Percentiles rank a stretch among this genome's conserved stretches.
These are phyloP conservation scores for Hydropotes inermis DNA, from an alignment of 2,113 vertebrate genomes.

Conservation along the genomic window DNA sequence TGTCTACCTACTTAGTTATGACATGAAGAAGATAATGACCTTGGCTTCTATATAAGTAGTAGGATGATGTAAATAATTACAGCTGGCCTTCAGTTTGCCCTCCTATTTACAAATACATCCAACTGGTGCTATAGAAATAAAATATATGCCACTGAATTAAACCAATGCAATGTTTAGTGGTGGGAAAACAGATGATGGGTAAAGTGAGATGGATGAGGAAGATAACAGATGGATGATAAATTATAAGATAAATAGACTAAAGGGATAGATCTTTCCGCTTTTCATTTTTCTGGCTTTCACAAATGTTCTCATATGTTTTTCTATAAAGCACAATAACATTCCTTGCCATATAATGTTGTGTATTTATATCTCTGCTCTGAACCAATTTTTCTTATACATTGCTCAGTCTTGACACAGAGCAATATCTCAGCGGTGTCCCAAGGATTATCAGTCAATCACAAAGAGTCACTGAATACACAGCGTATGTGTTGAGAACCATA, in stretches of 20 bases:
- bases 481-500: background rate
- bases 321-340: conserved; percentile 29
- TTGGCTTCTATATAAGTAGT: background rate
- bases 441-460: conserved; percentile 54
- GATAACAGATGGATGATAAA: conserved; percentile 21
- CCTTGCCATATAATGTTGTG: conserved; percentile 29
- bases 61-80: background rate
- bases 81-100: background rate
- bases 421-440: conserved; percentile 14
- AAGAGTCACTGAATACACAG: background rate
- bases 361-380: conserved; percentile 47
- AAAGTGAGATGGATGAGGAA: background rate
- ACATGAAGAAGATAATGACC: background rate
- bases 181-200: background rate
- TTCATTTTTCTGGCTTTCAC: conserved; percentile 42
- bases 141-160: background rate
- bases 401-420: background rate
- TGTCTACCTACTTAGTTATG: background rate
- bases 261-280: background rate
- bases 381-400: conserved; percentile 48
- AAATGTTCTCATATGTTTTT: conserved; percentile 48
- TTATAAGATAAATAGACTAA: background rate
- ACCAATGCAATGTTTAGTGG: background rate
- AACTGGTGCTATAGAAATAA: background rate
- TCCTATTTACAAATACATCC: background rate